These are phyloP conservation scores for Alauda arvensis DNA, from an alignment of 2,797 vertebrate genomes.

Conservation along the genomic window DNA sequence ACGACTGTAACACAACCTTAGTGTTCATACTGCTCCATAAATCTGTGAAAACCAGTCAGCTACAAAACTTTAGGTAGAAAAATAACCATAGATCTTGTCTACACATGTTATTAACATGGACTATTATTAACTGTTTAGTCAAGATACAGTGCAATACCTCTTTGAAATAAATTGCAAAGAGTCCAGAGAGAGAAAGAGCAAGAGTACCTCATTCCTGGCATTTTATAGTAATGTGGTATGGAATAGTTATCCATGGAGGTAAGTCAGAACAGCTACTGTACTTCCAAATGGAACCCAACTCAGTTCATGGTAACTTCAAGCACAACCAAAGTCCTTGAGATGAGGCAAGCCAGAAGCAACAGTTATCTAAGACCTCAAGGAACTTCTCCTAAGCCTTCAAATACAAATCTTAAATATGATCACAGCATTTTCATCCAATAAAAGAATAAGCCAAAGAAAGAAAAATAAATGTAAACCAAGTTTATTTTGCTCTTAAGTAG, in stretches of 20 bases:
- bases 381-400: background rate
- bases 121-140: conserved; percentile 2
- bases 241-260: conserved; percentile 1
- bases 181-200: background rate
- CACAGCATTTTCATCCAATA: conserved; percentile 65
- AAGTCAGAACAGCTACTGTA: conserved; percentile 36
- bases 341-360: conserved; percentile 23
- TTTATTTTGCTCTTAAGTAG: conserved; percentile 94
- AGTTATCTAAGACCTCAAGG: conserved; percentile 18
- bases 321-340: conserved; percentile 19
- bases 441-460: conserved; percentile 68
- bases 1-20: conserved; percentile 1
- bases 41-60: conserved; percentile 32
- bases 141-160: conserved; percentile 40
- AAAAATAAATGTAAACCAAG: conserved; percentile 95
- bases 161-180: conserved; percentile 17
- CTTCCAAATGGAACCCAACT: conserved; percentile 30
- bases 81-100: conserved; percentile 41
- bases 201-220: conserved; percentile 11
- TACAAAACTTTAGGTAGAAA: conserved; percentile 52
- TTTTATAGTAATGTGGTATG: background rate
- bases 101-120: background rate
- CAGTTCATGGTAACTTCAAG: background rate
- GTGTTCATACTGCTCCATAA: conserved; percentile 16
- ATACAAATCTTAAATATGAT: conserved; percentile 25